Conservation (phyloP, 2,888 invertebrate species). For the Tetragnatha montana region DNA sequence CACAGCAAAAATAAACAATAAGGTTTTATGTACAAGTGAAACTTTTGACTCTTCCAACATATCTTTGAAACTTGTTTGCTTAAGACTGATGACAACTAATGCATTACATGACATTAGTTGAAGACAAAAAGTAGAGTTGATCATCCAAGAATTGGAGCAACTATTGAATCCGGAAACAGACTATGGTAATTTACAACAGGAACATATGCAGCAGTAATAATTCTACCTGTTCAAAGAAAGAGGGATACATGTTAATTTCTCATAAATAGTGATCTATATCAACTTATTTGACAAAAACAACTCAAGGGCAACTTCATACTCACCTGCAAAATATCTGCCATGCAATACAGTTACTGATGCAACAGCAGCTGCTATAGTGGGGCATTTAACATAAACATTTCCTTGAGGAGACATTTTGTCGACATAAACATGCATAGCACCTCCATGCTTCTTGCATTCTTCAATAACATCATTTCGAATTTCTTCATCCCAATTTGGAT, state of each 20-base stretch:
- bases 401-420: conserved; percentile 95
- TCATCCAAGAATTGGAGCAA: conserved; percentile 72
- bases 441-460: conserved; percentile 98
- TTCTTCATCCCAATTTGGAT: conserved; percentile 92
- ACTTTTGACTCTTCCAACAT: background rate
- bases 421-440: conserved; percentile 94
- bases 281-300: background rate
- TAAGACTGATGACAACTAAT: background rate
- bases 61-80: background rate
- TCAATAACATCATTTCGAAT: conserved; percentile 98
- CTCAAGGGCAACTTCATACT: background rate
- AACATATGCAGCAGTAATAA: conserved; percentile 98
- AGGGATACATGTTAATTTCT: background rate
- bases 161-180: conserved; percentile 89
- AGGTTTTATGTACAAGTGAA: background rate
- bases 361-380: conserved; percentile 95
- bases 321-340: conserved; percentile 96
- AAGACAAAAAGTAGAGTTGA: background rate
- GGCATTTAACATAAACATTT: conserved; percentile 99
- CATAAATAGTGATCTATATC: background rate
- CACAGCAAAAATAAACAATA: background rate
- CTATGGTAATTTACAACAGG: conserved; percentile 98
- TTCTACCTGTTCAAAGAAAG: conserved; percentile 81
- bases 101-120: background rate
- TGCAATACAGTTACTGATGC: conserved; percentile 97